A percentile compares a stretch with the other conserved stretches of the same genome.
phyloP scores from a whole-genome alignment of 35 echinoderm and acorn worm species.

The Apostichopus japonicus region DNA sequence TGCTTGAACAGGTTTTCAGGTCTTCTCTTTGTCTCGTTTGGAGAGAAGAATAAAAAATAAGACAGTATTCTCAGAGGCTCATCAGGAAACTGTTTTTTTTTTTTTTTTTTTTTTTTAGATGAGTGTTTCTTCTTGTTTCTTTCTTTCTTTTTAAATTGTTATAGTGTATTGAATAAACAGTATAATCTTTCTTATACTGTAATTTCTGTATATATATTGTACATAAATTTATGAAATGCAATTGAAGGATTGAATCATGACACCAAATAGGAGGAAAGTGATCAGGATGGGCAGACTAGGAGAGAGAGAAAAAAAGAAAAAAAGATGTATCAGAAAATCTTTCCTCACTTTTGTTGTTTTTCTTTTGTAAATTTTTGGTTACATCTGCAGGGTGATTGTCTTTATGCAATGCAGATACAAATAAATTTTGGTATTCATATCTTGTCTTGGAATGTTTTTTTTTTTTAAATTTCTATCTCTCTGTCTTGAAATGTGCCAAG shows the following conservation, averaged over 20 bases:
- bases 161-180: background rate
- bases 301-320: background rate
- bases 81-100: background rate
- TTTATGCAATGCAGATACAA: constrained; percentile 53
- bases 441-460: background rate
- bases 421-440: constrained; percentile 45
- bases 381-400: constrained; percentile 46
- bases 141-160: background rate
- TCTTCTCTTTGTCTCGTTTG: no score
- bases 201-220: constrained; percentile 5
- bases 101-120: background rate
- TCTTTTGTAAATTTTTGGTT: constrained; percentile 52
- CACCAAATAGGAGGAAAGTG: background rate
- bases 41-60: background rate
- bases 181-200: background rate
- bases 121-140: background rate
- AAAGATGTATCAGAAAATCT: background rate
- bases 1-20: no score
- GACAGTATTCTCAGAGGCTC: background rate
- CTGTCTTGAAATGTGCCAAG: no score
- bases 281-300: background rate
- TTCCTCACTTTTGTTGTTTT: constrained; percentile 6
- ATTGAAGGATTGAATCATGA: background rate
- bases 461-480: background rate
- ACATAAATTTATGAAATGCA: constrained; percentile 8